Percentiles rank a stretch among this genome's conserved stretches.
Evolutionary conservation across 2,888 invertebrate species (phyloP).

Genomic region (Leptopilina myrica): DNA sequence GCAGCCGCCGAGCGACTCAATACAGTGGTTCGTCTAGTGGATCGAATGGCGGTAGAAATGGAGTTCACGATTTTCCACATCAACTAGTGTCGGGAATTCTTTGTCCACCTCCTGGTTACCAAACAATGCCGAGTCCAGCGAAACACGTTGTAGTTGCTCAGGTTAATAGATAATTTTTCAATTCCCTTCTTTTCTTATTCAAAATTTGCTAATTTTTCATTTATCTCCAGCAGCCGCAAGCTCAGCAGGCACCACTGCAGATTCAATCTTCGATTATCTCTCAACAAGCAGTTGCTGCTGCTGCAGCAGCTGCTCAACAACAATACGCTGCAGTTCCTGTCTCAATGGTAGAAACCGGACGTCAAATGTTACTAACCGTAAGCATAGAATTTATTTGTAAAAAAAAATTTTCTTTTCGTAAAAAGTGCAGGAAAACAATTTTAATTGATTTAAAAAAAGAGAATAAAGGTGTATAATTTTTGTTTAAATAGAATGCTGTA

Average conservation of each 20-base stretch:
- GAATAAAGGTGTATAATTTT: too few species aligned
- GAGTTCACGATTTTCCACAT: constrained; percentile 88
- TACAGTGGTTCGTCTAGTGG: constrained; percentile 82
- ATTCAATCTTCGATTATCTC: constrained; percentile 88
- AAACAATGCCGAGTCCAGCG: constrained; percentile 85
- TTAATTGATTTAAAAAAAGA: background rate
- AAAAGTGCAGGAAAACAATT: background rate
- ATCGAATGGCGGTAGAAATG: constrained; percentile 72
- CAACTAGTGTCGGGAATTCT: constrained; percentile 96
- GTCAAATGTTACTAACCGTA: constrained; percentile 87
- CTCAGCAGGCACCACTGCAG: constrained; percentile 84
- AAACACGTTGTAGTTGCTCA: constrained; percentile 83
- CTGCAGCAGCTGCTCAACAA: constrained; percentile 84
- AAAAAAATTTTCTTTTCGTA: background rate
- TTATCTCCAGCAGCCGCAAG: constrained; percentile 76
- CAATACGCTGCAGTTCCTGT: constrained; percentile 91
- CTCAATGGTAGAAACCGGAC: constrained; percentile 93
- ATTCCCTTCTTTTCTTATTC: background rate
- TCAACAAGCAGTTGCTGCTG: constrained; percentile 83
- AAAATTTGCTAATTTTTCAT: constrained; percentile 1
- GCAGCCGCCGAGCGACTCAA: constrained; percentile 78
- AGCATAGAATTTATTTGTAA: constrained; percentile 60
- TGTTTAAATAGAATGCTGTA: constrained; percentile 80
- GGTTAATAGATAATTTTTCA: constrained; percentile 58
- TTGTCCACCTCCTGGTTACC: constrained; percentile 90